Evolutionary conservation across 2,113 vertebrate species (phyloP), one percentile per base, ranked within the genome.

Genomic region (Chlorocebus sabaeus): DNA sequence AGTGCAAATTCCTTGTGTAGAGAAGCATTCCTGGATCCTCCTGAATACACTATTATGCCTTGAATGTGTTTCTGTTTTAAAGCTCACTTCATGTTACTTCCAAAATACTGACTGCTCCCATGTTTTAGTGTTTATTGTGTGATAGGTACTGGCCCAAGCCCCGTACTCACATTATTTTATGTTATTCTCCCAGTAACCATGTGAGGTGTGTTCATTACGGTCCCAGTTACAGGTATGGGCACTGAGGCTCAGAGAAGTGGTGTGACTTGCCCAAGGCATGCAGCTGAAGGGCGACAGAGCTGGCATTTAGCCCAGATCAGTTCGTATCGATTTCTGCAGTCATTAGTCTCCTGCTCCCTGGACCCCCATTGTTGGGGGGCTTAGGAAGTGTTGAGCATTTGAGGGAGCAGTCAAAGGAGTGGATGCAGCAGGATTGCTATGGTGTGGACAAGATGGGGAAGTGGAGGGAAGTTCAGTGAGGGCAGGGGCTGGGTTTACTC

Each of bases 121-220:
- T 61, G n/a, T 68, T 7, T 84, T 48, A 30, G 40, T 87, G 81
- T 76, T 32, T 40, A 11, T 6, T 68, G 10, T 64, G 55, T 86
- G 48, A 10, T 2, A 32, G 80, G 40, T 43, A 2, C 43, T 40
- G 55, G 17, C 23, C 64, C 61, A 7, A 61, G 72, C 67, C 83
- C 50, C 1, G 0, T 8, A 1, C 48, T 1, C 12, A 25, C 35
- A 1, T 76, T 17, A 25, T 6, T 85, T 38, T 14, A 4, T 30
- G 55, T 82, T 78, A 55, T 64, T 75, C 61, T 80, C 93, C 5
- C 55, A 12, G 88, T 50, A 22, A 40, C 70, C 52, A 2, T 5
- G 5, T 20, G 61, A 88, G 70, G 17, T 10, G 1, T 50, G 4
- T 45, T 78, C 70, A 14, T 11, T 1, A 43, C 0, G 32, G 40